These are phyloP conservation scores for Aphodius sticticus DNA, from an alignment of 2,888 invertebrate species.

Conservation along the genomic window DNA sequence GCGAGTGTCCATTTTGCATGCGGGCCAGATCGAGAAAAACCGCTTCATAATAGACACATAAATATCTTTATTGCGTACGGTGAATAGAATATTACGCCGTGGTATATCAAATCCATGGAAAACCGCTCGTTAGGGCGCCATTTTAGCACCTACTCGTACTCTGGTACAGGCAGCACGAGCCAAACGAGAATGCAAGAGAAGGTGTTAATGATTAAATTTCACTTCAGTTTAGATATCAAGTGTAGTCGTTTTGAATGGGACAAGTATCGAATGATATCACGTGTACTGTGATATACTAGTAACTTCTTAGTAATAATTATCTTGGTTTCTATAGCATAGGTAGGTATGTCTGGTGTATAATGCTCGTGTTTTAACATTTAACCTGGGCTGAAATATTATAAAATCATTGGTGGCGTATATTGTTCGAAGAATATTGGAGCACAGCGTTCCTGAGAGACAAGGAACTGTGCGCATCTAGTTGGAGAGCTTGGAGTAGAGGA, in stretches of 20 bases:
- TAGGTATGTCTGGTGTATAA: too few relatives aligned
- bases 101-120: slow-evolving; percentile 20
- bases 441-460: too few relatives aligned
- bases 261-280: neutral
- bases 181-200: neutral
- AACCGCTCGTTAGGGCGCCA: slow-evolving; percentile 23
- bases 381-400: too few relatives aligned
- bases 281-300: neutral
- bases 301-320: neutral
- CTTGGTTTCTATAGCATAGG: too few relatives aligned
- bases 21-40: slow-evolving; percentile 15
- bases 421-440: too few relatives aligned
- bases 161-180: neutral
- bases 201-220: slow-evolving; percentile 4
- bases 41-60: slow-evolving; percentile 18
- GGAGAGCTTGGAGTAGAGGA: too few relatives aligned
- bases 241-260: neutral
- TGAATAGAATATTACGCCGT: slow-evolving; percentile 23
- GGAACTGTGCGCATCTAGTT: too few relatives aligned
- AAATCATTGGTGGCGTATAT: too few relatives aligned
- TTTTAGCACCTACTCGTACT: slow-evolving; percentile 19
- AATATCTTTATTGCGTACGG: slow-evolving; percentile 23
- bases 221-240: neutral
- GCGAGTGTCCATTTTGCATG: slow-evolving; percentile 27
- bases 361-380: too few relatives aligned